Evolutionary conservation across 2,113 vertebrate species (phyloP), one percentile per base, ranked within the genome.

Genomic region (Rhea pennata): DNA sequence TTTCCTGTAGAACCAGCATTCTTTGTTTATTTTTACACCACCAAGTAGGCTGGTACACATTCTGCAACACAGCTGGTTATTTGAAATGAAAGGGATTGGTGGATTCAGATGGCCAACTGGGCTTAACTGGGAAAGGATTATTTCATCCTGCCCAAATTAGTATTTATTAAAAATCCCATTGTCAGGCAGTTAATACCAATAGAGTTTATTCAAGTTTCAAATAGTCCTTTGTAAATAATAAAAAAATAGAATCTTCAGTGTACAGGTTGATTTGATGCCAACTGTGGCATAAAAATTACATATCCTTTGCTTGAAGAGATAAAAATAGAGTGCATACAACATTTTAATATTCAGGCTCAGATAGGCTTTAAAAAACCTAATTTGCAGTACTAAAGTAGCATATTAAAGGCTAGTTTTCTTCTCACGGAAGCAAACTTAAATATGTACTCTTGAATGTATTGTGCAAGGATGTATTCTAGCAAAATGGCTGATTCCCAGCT

Each of bases 181-280:
- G 70, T 74, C 72, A 90, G 88, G 73, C 83, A 64, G 27, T 64
- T 92, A n/a, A 10, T 33, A 74, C 4, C 48, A 90, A 87, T 1
- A 67, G 70, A 46, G 31, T 96, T 96, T 95, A 96, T 95, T 95
- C 29, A 54, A 77, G 71, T 80, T 64, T 91, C 84, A 77, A 67
- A 42, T n/a, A 75, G 44, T 17, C 15, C 56, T 87, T 82, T 78
- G 64, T 59, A 88, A 90, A 15, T 58, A 66, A 87, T 88, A 95
- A 89, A 96, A 96, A 97, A 97, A 97, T 96, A 96, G 78, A 90
- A 79, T 92, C 65, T 93, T 66, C 65, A 8, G 2, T 26, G 84
- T 81, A 78, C 74, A 94, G 69, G 24, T 29, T 76, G 53, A 92
- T 89, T 48, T 12, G 80, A 54, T 8, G 62, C 79, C 62, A 87